Conservation (phyloP, 1,140 invertebrate species). For the Bombus superbus region DNA sequence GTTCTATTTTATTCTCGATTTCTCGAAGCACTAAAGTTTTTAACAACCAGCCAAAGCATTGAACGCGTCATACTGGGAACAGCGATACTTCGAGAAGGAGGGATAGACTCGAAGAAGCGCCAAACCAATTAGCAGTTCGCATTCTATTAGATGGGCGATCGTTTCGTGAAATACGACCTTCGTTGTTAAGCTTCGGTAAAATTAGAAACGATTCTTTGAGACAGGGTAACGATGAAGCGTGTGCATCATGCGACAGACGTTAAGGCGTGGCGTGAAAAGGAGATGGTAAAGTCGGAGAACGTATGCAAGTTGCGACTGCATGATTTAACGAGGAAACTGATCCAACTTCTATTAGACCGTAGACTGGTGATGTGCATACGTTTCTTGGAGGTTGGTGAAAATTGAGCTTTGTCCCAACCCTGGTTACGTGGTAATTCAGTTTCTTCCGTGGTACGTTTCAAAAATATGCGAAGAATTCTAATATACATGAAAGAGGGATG, state of each 20-base stretch:
- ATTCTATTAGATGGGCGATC: background rate
- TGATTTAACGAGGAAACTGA: slow-evolving; percentile 62
- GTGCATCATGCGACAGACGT: slow-evolving; percentile 17
- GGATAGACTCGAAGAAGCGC: no score
- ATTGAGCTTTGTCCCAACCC: slow-evolving; percentile 13
- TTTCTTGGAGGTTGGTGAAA: slow-evolving; percentile 24
- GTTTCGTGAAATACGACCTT: background rate
- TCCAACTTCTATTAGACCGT: slow-evolving; percentile 20
- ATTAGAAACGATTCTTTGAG: background rate
- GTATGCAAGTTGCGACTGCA: background rate
- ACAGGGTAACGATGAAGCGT: background rate
- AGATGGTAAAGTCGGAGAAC: slow-evolving; percentile 30
- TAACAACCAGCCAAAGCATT: background rate
- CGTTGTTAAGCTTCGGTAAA: slow-evolving; percentile 33
- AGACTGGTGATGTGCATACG: background rate
- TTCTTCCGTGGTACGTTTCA: background rate
- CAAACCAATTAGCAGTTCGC: background rate
- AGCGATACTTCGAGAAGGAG: no score
- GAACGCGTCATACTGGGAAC: background rate
- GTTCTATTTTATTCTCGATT: background rate
- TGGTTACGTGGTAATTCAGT: slow-evolving; percentile 25
- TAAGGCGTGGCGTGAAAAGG: background rate
- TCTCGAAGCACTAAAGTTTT: background rate
- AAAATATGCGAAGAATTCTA: background rate
- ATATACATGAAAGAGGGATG: background rate